Conservation (phyloP, 2,888 invertebrate species). For the Galeopsomyia nigrocyanea region DNA sequence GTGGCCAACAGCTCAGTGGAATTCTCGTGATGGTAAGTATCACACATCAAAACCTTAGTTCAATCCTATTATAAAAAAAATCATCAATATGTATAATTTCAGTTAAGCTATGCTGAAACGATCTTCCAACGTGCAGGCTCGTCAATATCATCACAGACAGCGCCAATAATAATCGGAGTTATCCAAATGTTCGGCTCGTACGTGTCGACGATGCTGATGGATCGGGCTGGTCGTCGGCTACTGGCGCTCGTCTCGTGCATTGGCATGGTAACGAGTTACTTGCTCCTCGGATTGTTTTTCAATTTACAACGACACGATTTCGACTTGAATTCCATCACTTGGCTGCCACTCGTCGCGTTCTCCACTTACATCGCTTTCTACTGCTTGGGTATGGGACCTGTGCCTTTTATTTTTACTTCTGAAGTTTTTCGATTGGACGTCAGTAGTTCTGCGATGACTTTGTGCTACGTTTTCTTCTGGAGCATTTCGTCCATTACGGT, state of each 20-base stretch:
- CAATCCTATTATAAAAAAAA: too few species aligned
- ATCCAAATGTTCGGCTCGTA: slow-evolving; percentile 71
- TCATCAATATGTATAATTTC: slow-evolving; percentile 23
- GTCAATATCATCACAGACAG: slow-evolving; percentile 69
- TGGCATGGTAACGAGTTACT: slow-evolving; percentile 63
- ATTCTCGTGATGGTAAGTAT: slow-evolving; percentile 67
- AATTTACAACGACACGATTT: slow-evolving; percentile 55
- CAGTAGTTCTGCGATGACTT: slow-evolving; percentile 54
- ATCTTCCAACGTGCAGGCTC: slow-evolving; percentile 73
- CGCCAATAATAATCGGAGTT: slow-evolving; percentile 74
- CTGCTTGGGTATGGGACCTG: slow-evolving; percentile 71
- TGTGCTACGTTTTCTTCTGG: slow-evolving; percentile 59
- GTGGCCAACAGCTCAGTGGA: slow-evolving; percentile 69
- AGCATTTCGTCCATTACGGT: slow-evolving; percentile 57
- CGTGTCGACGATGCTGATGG: slow-evolving; percentile 70
- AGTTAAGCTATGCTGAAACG: slow-evolving; percentile 70
- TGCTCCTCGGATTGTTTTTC: slow-evolving; percentile 62
- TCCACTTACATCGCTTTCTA: slow-evolving; percentile 72
- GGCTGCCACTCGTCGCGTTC: slow-evolving; percentile 71
- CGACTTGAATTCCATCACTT: slow-evolving; percentile 64
- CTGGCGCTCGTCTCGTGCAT: slow-evolving; percentile 69
- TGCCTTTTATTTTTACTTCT: slow-evolving; percentile 70
- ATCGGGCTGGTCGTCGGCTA: slow-evolving; percentile 74
- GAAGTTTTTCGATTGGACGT: slow-evolving; percentile 70
- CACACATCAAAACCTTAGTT: slow-evolving; percentile 56